These are phyloP conservation scores for Eudyptes chrysolophus DNA, from an alignment of 2,113 vertebrate genomes.

Conservation along the genomic window DNA sequence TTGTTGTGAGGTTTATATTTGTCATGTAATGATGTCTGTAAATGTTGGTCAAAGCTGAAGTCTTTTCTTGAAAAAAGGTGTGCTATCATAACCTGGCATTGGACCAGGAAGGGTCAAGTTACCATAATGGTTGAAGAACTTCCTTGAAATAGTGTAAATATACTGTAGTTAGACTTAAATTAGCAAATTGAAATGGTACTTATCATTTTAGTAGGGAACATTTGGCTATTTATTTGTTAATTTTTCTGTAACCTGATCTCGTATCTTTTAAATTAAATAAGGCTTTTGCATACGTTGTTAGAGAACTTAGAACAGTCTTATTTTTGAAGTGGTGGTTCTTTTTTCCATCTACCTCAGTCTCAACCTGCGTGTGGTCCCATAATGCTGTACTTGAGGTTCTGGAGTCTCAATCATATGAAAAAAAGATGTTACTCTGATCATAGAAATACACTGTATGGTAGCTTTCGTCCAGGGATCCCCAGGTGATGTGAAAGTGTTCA, in stretches of 20 bases:
- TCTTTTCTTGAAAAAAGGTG: background rate
- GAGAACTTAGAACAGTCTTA: background rate
- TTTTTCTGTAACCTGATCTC: background rate
- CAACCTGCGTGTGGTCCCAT: fast-evolving
- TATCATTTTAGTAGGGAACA: background rate
- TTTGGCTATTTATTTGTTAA: background rate
- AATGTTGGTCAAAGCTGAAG: background rate
- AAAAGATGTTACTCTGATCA: background rate
- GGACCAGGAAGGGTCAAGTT: background rate
- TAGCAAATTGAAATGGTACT: background rate
- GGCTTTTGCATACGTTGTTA: background rate
- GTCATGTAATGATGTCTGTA: background rate
- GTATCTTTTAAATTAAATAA: background rate
- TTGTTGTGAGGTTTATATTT: background rate
- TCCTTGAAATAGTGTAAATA: background rate
- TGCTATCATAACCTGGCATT: background rate
- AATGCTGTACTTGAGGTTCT: background rate
- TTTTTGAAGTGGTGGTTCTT: background rate
- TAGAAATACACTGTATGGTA: background rate
- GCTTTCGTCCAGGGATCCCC: background rate
- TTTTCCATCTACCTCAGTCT: background rate
- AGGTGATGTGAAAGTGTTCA: background rate
- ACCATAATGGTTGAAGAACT: background rate
- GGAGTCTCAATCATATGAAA: background rate
- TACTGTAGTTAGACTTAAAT: background rate